Percentiles rank a stretch among this genome's conserved stretches.
These are phyloP conservation scores for Nomada fabriciana DNA, from an alignment of 2,888 invertebrate species.

Conservation along the genomic window DNA sequence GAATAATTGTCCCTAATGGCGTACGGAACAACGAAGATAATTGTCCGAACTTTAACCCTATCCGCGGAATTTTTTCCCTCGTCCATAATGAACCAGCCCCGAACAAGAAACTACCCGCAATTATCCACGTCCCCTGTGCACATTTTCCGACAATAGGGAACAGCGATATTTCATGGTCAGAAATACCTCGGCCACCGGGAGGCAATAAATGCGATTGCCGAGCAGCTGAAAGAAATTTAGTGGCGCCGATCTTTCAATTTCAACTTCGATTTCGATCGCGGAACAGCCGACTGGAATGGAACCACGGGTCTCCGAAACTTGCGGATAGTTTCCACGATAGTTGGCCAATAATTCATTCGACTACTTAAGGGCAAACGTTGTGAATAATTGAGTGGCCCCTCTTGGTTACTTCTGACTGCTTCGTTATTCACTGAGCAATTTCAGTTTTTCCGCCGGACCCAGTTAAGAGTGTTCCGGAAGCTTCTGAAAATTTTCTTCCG, in stretches of 20 bases:
- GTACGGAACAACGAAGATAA: constrained; percentile 31
- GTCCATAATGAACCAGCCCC: constrained; percentile 35
- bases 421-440: not conserved
- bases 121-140: constrained; percentile 18
- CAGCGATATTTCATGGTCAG: too few species aligned
- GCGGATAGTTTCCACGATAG: not conserved
- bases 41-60: constrained; percentile 29
- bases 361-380: not conserved
- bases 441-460: not conserved
- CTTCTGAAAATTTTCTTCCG: too few species aligned
- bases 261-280: not conserved
- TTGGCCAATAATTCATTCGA: not conserved
- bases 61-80: constrained; percentile 17
- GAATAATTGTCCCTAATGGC: constrained; percentile 38
- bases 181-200: too few species aligned
- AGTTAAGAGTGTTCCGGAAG: too few species aligned
- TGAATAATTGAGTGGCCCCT: not conserved
- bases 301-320: not conserved
- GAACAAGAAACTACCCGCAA: constrained; percentile 43
- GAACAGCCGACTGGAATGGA: not conserved
- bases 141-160: constrained; percentile 35
- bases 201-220: too few species aligned
- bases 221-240: too few species aligned
- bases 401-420: not conserved
- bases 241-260: too few species aligned